Conservation (phyloP, 2,113 vertebrate species). For the Apodemus sylvaticus region DNA sequence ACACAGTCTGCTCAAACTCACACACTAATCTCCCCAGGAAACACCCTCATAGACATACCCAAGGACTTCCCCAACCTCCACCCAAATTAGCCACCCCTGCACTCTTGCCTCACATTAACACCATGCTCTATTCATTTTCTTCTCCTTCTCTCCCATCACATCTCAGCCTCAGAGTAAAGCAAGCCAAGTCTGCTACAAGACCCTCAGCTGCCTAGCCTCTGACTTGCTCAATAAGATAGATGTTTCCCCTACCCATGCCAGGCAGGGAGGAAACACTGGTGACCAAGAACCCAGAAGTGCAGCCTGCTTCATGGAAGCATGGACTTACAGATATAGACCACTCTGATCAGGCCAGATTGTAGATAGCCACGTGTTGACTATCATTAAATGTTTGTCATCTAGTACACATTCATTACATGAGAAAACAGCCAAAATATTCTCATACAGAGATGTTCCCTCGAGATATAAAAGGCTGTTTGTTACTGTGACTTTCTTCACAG, state of each 20-base stretch:
- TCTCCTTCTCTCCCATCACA: background rate
- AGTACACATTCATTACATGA: background rate
- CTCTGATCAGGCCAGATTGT: background rate
- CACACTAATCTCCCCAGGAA: background rate
- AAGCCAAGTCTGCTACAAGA: background rate
- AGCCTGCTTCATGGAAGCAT: background rate
- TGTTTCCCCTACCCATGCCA: rapidly evolving
- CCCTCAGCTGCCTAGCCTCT: too few species aligned
- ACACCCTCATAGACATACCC: too few species aligned
- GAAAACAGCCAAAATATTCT: background rate
- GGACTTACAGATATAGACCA: background rate
- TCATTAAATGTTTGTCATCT: background rate
- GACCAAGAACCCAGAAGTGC: background rate
- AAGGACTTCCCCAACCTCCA: background rate
- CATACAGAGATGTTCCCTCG: background rate
- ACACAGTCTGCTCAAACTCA: background rate
- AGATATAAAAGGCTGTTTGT: background rate
- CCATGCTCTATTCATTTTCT: background rate
- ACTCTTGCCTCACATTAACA: background rate
- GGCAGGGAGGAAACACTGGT: background rate
- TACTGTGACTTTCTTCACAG: background rate
- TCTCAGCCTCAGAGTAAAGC: background rate
- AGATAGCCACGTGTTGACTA: background rate
- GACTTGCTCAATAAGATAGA: too few species aligned
- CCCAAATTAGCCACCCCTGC: background rate